Base-by-base conservation (phyloP, 1,140 invertebrate genomes). In the Zaprionus tsacasi region DNA sequence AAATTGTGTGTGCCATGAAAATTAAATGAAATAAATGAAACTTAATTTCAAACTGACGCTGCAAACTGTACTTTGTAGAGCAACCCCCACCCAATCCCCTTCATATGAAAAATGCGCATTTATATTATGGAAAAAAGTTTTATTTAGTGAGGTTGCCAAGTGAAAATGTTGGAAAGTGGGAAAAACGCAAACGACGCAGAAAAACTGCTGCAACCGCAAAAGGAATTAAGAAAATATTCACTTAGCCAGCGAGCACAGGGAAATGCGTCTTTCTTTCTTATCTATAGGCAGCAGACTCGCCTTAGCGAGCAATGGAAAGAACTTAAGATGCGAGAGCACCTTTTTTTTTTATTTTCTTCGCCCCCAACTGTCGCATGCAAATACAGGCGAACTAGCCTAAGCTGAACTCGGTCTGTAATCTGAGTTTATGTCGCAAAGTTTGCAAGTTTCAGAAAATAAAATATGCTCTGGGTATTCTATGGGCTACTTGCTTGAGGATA, bases 191-290 rank as follows among this genome's bases (percentile, higher is more conserved):
- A 63, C 69, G 56, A 56, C 25, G 68, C 55, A 60, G 52, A 83
- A 80, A 83, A 83, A 89, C 70, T 89, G 83, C 83, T 83, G 80
- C 68, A 75, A 60, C 56, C 61, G 80, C 83, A 88, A 73, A 88
- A 73, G 70, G 78, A 83, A 78, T 80, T 80, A 87, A 70, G 70
- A 68, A 78, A 76, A 83, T 83, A 89, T 89, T 87, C 76, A 88
- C 80, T 83, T 78, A 74, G 69, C 25, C 45, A 25, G 45, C 45
- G 45, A 15, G 21, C 21, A 21, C 0, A 6, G 27, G 40, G 40
- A 43, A 43, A 15, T 15, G 10, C 45, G 17, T 50, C 17, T 17
- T 50, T 25, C 15, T 50, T 25, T 73, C 83, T 87, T 87, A 87
- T 87, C 82, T 83, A 11, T 15, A 33, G 33, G 33, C 50, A 57